phyloP scores from a whole-genome alignment of 53 echinoderm and acorn worm species.

The Paracentrotus lividus region DNA sequence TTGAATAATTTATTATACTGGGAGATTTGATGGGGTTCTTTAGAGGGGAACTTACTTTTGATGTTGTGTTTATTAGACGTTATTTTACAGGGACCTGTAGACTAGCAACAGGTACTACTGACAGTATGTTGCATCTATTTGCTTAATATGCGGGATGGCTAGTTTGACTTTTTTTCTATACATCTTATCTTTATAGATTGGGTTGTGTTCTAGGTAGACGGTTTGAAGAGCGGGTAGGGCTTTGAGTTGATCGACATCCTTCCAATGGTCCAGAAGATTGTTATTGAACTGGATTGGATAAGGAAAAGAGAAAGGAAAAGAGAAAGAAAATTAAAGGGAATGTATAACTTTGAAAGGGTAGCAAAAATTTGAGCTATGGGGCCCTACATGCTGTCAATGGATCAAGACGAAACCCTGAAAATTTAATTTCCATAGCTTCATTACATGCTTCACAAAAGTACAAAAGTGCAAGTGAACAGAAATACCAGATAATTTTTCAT shows the following conservation, averaged over 20 bases:
- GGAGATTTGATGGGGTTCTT: too few relatives aligned
- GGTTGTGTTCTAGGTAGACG: conserved; percentile 97
- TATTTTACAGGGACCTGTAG: too few relatives aligned
- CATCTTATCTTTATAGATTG: conserved; percentile 90
- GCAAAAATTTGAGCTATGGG: too few relatives aligned
- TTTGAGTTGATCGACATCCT: conserved; percentile 85
- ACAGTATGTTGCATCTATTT: conserved; percentile 94
- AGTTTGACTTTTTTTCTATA: conserved; percentile 91
- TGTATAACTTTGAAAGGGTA: neutral
- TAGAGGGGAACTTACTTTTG: too few relatives aligned
- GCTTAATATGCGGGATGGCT: conserved; percentile 82
- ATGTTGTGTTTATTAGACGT: too few relatives aligned
- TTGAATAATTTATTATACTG: too few relatives aligned
- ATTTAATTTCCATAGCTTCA: too few relatives aligned
- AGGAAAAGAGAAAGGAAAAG: neutral
- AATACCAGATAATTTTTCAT: too few relatives aligned
- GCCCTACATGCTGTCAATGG: too few relatives aligned
- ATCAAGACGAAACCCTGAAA: too few relatives aligned
- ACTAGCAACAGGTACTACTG: conserved; percentile 32
- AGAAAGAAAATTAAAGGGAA: neutral
- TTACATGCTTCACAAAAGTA: too few relatives aligned
- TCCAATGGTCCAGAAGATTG: conserved; percentile 87
- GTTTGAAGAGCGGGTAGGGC: conserved; percentile 76
- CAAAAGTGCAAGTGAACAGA: too few relatives aligned
- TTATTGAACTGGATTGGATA: conserved; percentile 83